phyloP scores from a whole-genome alignment of 2,797 vertebrate genomes.

The Thripadectes ignobilis region DNA sequence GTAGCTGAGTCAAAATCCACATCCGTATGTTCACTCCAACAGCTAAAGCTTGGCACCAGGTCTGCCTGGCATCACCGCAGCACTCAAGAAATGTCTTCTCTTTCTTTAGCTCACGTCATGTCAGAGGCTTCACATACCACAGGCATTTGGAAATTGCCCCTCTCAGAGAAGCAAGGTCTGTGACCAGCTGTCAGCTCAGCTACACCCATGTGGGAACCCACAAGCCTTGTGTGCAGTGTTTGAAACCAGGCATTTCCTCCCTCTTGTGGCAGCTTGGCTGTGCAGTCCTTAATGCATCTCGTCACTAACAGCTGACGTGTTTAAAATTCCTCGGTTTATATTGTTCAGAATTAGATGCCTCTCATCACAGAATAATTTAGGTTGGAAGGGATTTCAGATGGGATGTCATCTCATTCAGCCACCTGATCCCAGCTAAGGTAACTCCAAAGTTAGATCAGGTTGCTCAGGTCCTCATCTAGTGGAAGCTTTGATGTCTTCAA shows the following conservation, averaged over 20 bases:
- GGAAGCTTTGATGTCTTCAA: not conserved
- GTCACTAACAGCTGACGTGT: accelerated
- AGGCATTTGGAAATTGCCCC: not conserved
- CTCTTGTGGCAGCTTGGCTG: slow-evolving; percentile 20
- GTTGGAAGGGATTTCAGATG: not conserved
- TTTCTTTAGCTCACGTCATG: not conserved
- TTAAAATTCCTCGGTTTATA: not conserved
- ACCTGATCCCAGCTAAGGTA: not conserved
- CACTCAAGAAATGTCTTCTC: not conserved
- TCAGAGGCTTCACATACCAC: not conserved
- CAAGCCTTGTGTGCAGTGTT: not conserved
- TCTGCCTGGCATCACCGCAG: not conserved
- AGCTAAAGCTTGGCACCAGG: not conserved
- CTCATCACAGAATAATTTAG: not conserved
- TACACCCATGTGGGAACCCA: not conserved
- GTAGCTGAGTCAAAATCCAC: not conserved
- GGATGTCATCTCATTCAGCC: not conserved
- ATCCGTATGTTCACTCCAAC: not conserved
- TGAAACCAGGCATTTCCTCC: not conserved
- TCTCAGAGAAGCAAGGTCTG: not conserved
- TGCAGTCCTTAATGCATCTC: not conserved
- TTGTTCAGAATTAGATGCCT: not conserved
- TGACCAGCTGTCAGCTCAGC: not conserved
- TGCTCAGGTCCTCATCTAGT: not conserved
- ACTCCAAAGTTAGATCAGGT: not conserved